Conservation (phyloP, 1,140 invertebrate species). For the Neuroterus valhalla region DNA sequence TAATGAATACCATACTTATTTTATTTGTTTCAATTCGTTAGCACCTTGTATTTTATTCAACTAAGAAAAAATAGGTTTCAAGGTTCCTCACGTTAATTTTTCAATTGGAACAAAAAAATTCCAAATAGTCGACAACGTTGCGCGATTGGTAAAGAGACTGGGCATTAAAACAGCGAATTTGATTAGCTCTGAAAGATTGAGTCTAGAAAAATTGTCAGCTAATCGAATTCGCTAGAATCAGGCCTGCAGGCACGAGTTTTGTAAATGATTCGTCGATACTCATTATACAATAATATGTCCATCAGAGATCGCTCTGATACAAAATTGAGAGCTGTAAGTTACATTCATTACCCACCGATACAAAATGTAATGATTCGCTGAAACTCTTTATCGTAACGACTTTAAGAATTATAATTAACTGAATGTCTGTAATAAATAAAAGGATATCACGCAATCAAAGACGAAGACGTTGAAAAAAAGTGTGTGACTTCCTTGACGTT, state of each 20-base stretch:
- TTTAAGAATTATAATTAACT: constrained; percentile 73
- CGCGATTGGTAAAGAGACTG: constrained; percentile 24
- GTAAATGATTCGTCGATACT: constrained; percentile 59
- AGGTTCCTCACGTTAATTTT: too few species aligned
- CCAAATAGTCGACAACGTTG: background rate
- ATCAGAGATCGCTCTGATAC: constrained; percentile 61
- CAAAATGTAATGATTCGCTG: constrained; percentile 64
- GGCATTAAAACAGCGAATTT: background rate
- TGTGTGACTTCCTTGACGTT: constrained; percentile 51
- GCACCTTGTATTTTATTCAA: too few species aligned
- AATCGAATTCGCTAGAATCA: background rate
- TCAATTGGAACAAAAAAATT: too few species aligned
- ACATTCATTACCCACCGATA: constrained; percentile 54
- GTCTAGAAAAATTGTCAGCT: background rate
- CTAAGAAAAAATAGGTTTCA: too few species aligned
- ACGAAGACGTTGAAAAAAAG: constrained; percentile 45
- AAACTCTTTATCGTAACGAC: constrained; percentile 71
- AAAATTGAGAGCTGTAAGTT: constrained; percentile 53
- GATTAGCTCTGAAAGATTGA: background rate
- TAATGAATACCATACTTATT: too few species aligned
- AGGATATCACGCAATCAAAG: constrained; percentile 68
- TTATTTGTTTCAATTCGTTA: too few species aligned
- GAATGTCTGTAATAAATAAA: constrained; percentile 75
- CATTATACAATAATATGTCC: constrained; percentile 61
- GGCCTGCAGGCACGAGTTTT: constrained; percentile 62